Conservation (phyloP, 2,888 invertebrate genomes). For the Eledona agricola region DNA sequence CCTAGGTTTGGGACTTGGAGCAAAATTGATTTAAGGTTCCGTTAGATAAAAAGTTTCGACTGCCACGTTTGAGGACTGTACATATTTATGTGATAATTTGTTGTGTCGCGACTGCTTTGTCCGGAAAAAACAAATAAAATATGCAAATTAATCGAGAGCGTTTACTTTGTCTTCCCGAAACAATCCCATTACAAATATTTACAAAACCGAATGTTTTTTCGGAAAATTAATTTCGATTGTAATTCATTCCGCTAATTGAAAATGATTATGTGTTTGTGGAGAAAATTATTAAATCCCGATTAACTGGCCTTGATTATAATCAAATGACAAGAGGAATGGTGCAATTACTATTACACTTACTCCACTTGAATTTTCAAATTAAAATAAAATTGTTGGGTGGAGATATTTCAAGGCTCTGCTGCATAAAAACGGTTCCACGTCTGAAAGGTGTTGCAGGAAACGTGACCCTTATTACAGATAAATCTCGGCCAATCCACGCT, state of each 20-base stretch:
- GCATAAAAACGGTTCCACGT: constrained; percentile 3
- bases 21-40: constrained; percentile 11
- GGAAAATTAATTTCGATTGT: background rate
- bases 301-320: constrained; percentile 5
- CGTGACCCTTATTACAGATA: constrained; percentile 9
- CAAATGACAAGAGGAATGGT: constrained; percentile 13
- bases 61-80: constrained; percentile 20
- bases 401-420: constrained; percentile 21
- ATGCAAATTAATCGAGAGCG: background rate
- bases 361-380: constrained; percentile 19
- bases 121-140: constrained; percentile 16
- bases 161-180: background rate
- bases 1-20: constrained; percentile 22
- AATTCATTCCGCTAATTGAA: background rate
- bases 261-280: background rate
- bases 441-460: constrained; percentile 12
- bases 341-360: constrained; percentile 24
- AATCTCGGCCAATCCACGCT: too few species aligned
- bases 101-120: constrained; percentile 1
- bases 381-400: constrained; percentile 31
- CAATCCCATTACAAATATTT: background rate
- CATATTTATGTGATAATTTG: constrained; percentile 14
- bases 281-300: constrained; percentile 12
- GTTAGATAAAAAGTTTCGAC: constrained; percentile 4
- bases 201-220: background rate